Evolutionary conservation across 2,113 vertebrate species (phyloP), one percentile per base, ranked within the genome.

Genomic region (Gnathochromis pfefferi): DNA sequence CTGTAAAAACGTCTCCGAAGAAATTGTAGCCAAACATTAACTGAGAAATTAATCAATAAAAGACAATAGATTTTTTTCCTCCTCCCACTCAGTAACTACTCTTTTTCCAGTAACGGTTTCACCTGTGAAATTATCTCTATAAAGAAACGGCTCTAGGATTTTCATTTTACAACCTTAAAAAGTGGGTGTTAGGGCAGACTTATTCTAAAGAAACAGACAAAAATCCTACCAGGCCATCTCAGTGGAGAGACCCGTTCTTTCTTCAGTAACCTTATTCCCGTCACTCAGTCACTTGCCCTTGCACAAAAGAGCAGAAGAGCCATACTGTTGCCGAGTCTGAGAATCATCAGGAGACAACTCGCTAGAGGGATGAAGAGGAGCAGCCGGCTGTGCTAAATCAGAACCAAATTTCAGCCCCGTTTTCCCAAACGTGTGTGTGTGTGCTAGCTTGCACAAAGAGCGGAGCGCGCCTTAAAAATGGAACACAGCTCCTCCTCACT

Each of bases 201-300:
- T 21, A 47, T 12, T 83, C 9, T 28, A 3, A 42, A 53, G 35
- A 8, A 49, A 9, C 78, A 75, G 57, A 80, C 51, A 85, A 19
- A 80, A 26, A 79, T 47, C 13, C 12, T 82, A 10, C 63, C 6
- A 3, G 42, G 21, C 40, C 10, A 28, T 75, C 83, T 86, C 70
- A 7, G 68, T 14, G 58, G 16, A 78, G 26, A 78, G 42, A 31
- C 70, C 42, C 26, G 42, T 5, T 78, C 63, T 47, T 17, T 70
- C 82, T 87, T 83, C 81, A 47, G 2, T 80, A 83, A 81, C 89
- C 88, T 91, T 65, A 65, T 80, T 89, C 80, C 73, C 45, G 28
- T 60, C 31, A 10, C 78, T 88, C 80, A 13, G 3, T 33, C 87
- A 81, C 82, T 81, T 45, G 70, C 45, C 78, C 84, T 87, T 65